These are phyloP conservation scores for Bombus cullumanus DNA, from an alignment of 1,140 invertebrate species.

Conservation along the genomic window DNA sequence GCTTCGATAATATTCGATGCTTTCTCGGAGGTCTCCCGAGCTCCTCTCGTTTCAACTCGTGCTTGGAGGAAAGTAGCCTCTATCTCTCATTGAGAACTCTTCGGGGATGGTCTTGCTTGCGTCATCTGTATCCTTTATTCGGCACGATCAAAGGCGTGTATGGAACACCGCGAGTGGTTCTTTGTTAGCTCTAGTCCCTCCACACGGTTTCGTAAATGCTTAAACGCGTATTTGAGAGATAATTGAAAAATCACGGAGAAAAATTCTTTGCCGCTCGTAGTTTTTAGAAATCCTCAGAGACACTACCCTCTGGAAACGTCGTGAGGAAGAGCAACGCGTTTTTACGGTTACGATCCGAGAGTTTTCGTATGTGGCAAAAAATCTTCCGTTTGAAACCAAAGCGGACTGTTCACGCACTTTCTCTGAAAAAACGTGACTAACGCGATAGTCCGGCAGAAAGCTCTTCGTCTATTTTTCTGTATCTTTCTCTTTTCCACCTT, in stretches of 20 bases:
- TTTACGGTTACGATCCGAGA: not conserved
- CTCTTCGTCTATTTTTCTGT: not conserved
- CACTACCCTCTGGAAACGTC: not conserved
- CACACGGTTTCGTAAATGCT: not conserved
- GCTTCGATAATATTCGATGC: not conserved
- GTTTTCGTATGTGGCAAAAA: not conserved
- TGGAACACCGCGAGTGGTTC: too few relatives aligned
- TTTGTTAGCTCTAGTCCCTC: not conserved
- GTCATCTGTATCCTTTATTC: slow-evolving; percentile 23
- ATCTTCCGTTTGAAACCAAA: not conserved
- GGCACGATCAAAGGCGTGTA: not conserved
- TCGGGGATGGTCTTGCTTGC: not conserved
- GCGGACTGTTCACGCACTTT: not conserved
- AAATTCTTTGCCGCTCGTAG: not conserved
- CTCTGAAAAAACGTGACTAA: not conserved
- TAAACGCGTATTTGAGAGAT: not conserved
- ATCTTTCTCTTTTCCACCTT: too few relatives aligned
- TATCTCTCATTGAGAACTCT: not conserved
- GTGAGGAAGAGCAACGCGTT: not conserved
- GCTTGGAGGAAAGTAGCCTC: not conserved
- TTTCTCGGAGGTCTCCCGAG: not conserved
- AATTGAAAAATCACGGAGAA: not conserved
- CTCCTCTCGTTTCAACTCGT: not conserved
- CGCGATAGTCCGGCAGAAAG: too few relatives aligned
- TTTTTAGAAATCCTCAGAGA: not conserved